Evolutionary conservation across 2,797 vertebrate species (phyloP).

Genomic region (Thaleichthys pacificus): DNA sequence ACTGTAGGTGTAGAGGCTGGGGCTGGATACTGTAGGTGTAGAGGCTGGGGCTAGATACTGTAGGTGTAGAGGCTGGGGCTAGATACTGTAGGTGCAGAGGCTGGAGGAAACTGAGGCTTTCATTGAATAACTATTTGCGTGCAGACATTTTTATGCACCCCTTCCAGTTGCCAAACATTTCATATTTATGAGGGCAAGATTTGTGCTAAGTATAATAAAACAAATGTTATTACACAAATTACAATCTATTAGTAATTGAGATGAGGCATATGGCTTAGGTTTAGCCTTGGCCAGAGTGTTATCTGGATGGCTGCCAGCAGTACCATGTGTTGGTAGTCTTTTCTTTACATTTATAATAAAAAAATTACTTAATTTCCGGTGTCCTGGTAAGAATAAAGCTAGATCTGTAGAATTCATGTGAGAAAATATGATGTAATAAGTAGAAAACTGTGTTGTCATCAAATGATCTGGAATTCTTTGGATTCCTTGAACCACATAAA

Average conservation of each 20-base stretch:
- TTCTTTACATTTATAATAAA: slow-evolving; percentile 22
- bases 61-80: not conserved
- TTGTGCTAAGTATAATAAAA: slow-evolving; percentile 59
- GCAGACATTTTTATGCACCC: slow-evolving; percentile 48
- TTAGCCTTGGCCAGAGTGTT: slow-evolving; percentile 44
- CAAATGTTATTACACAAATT: slow-evolving; percentile 55
- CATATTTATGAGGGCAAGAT: slow-evolving; percentile 47
- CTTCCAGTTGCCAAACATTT: slow-evolving; percentile 45
- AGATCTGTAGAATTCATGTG: slow-evolving; percentile 32
- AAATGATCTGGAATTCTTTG: slow-evolving; percentile 44
- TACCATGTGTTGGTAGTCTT: slow-evolving; percentile 40
- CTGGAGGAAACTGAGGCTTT: slow-evolving; percentile 4
- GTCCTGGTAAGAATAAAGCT: slow-evolving; percentile 8
- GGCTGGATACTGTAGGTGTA: not conserved
- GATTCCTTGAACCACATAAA: slow-evolving; percentile 51
- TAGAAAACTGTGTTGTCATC: slow-evolving; percentile 43
- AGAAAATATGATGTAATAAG: slow-evolving; percentile 39
- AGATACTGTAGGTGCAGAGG: not conserved
- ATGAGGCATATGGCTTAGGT: slow-evolving; percentile 57
- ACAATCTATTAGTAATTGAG: slow-evolving; percentile 45
- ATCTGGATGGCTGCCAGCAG: slow-evolving; percentile 45
- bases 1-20: not conserved
- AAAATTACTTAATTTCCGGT: not conserved
- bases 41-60: not conserved
- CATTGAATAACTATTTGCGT: slow-evolving; percentile 42